Percentiles rank a stretch among this genome's conserved stretches.
Evolutionary conservation across 2,113 vertebrate species (phyloP).

Genomic region (Tympanuchus pallidicinctus): DNA sequence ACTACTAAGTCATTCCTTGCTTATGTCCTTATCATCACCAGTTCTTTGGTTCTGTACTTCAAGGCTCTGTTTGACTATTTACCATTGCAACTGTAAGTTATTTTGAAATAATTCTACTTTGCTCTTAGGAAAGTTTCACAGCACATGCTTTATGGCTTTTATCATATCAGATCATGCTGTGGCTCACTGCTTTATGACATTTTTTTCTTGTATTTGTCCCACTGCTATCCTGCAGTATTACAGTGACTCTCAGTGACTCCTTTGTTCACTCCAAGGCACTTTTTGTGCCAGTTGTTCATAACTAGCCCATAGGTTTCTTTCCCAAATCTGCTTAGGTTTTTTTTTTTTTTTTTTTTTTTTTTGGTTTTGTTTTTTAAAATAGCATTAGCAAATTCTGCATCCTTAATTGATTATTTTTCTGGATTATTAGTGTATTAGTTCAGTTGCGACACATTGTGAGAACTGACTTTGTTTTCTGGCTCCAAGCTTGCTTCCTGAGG

Average conservation of each 20-base stretch:
- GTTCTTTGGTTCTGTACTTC: not conserved
- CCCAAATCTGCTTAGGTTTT: not conserved
- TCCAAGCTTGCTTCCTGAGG: too few relatives aligned
- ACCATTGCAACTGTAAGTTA: not conserved
- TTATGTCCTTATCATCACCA: not conserved
- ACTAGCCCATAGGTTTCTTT: not conserved
- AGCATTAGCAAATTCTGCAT: not conserved
- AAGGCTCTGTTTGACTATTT: not conserved
- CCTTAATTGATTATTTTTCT: not conserved
- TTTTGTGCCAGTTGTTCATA: conserved; percentile 6
- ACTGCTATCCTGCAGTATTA: not conserved
- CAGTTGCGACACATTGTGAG: not conserved
- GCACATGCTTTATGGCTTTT: conserved; percentile 17
- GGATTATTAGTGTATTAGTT: not conserved
- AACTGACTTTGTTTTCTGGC: too few relatives aligned
- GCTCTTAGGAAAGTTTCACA: conserved; percentile 16
- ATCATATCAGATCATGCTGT: conserved; percentile 29
- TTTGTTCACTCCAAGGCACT: not conserved
- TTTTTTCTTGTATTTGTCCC: conserved; percentile 10
- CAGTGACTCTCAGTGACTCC: not conserved
- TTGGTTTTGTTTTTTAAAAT: not conserved
- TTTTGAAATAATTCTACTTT: conserved; percentile 9
- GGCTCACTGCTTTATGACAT: conserved; percentile 10
- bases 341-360: not conserved
- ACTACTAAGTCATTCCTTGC: not conserved